Conservation (phyloP, 1,140 invertebrate genomes). For the Harpegnathos saltator region DNA sequence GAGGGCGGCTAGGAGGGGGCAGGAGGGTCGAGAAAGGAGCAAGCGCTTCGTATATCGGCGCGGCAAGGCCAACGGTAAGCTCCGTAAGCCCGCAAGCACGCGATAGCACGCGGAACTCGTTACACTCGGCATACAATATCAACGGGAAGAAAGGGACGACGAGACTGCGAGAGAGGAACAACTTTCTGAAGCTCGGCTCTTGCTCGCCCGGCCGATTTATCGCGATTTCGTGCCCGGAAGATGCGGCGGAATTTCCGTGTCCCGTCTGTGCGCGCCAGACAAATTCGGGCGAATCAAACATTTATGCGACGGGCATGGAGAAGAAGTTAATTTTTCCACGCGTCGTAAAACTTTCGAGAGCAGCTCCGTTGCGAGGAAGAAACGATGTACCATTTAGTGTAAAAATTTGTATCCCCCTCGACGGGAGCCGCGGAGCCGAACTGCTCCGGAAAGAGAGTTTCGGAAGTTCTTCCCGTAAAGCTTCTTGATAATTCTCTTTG, state of each 20-base stretch:
- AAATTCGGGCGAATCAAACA: background rate
- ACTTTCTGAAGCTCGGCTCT: slow-evolving; percentile 23
- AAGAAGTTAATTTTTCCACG: background rate
- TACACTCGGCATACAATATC: slow-evolving; percentile 62
- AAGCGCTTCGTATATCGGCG: slow-evolving; percentile 36
- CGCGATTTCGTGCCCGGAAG: slow-evolving; percentile 14
- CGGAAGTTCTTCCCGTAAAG: background rate
- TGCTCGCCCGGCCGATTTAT: slow-evolving; percentile 17
- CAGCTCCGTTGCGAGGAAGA: background rate
- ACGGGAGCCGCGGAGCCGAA: background rate
- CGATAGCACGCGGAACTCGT: slow-evolving; percentile 63
- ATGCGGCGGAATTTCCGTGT: background rate
- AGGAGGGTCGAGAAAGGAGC: background rate
- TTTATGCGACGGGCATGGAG: background rate
- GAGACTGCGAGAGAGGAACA: slow-evolving; percentile 16
- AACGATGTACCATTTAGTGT: background rate
- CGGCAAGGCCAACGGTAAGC: slow-evolving; percentile 35
- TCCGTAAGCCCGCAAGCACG: slow-evolving; percentile 48
- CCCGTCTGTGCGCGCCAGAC: background rate
- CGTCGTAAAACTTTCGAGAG: background rate
- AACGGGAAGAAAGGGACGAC: slow-evolving; percentile 34
- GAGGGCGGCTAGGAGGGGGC: background rate
- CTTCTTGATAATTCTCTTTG: background rate
- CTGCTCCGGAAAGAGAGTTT: background rate
- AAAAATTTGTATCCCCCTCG: background rate